These are phyloP conservation scores for Micromesistius poutassou DNA, from an alignment of 2,797 vertebrate genomes.

Conservation along the genomic window DNA sequence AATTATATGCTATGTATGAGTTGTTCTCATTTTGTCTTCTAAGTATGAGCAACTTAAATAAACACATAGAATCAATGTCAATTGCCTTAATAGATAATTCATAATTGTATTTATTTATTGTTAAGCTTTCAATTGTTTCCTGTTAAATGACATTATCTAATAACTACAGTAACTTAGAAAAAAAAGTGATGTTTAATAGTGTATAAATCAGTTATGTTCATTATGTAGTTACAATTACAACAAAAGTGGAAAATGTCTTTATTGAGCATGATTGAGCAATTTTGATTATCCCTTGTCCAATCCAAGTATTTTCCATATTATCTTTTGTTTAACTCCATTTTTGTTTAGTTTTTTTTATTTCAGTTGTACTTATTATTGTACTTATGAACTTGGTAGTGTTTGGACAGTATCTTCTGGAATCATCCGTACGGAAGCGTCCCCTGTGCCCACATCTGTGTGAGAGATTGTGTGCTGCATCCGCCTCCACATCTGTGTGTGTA, in stretches of 20 bases:
- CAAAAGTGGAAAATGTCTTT: neutral
- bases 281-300: too few species aligned
- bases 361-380: neutral
- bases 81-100: too few species aligned
- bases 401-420: neutral
- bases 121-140: too few species aligned
- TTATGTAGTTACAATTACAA: neutral
- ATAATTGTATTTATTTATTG: too few species aligned
- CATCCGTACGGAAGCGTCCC: neutral
- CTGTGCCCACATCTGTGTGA: constrained; percentile 2
- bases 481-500: neutral
- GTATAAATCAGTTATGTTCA: neutral
- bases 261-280: neutral
- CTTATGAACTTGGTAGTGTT: neutral
- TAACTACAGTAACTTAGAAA: neutral
- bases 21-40: neutral
- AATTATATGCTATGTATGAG: too few species aligned
- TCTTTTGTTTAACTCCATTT: too few species aligned
- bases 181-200: too few species aligned
- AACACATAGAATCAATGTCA: too few species aligned
- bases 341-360: neutral
- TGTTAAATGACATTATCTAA: too few species aligned
- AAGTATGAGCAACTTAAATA: neutral
- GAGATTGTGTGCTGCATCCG: neutral
- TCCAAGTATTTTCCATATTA: too few species aligned